phyloP scores from a whole-genome alignment of 2,888 invertebrate species.

The Scaptomyza caliginosa region DNA sequence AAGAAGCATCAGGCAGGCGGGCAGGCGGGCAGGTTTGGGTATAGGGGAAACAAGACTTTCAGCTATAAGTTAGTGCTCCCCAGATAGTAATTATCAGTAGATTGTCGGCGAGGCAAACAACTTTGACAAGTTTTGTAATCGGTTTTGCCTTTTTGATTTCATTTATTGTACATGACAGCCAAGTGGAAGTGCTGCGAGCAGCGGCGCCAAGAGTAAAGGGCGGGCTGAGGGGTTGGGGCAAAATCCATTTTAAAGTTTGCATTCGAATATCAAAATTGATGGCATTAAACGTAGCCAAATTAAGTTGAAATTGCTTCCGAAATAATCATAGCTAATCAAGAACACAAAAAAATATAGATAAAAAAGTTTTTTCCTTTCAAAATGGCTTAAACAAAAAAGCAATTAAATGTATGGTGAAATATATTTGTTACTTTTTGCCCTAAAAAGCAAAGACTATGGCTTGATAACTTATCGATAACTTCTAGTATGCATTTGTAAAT shows the following conservation, averaged over 20 bases:
- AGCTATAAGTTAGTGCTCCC: conserved; percentile 75
- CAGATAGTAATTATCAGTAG: conserved; percentile 78
- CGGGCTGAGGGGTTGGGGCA: not conserved
- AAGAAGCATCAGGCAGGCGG: not conserved
- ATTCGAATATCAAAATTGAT: conserved; percentile 26
- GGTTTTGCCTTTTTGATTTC: conserved; percentile 73
- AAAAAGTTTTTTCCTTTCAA: not conserved
- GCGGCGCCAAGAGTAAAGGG: not conserved
- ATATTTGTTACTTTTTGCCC: no score
- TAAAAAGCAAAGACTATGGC: no score
- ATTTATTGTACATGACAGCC: conserved; percentile 74
- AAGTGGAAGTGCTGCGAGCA: conserved; percentile 11
- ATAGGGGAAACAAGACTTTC: conserved; percentile 13
- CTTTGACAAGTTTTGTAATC: conserved; percentile 77
- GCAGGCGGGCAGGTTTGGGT: not conserved
- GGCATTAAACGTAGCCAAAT: conserved; percentile 8
- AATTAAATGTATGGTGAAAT: no score
- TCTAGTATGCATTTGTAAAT: no score
- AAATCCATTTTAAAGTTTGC: conserved; percentile 37
- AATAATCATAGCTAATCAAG: conserved; percentile 4
- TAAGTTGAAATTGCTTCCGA: not conserved
- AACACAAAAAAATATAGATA: not conserved
- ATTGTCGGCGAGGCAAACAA: conserved; percentile 67
- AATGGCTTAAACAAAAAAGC: not conserved
- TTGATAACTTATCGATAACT: no score